Evolutionary conservation across 1,140 invertebrate species (phyloP).

Genomic region (Helicoverpa zea): DNA sequence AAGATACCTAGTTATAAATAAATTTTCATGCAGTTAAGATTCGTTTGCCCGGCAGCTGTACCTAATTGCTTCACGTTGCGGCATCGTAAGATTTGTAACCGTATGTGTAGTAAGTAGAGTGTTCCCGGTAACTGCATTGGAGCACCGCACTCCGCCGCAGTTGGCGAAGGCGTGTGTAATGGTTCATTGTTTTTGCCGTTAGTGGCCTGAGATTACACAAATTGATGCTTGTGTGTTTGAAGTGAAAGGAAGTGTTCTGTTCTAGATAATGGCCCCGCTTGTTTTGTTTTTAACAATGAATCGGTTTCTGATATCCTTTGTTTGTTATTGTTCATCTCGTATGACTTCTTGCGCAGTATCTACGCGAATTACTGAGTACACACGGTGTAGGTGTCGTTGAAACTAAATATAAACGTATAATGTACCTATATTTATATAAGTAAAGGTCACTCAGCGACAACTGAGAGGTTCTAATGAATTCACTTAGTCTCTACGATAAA

Average conservation of each 20-base stretch:
- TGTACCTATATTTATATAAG: background rate
- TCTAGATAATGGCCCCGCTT: conserved; percentile 59
- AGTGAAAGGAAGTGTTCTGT: conserved; percentile 67
- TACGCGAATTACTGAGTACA: background rate
- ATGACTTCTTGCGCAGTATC: background rate
- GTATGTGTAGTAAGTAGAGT: conserved; percentile 23
- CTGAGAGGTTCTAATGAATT: conserved; percentile 56
- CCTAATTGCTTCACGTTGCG: conserved; percentile 15
- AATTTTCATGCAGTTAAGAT: conserved; percentile 14
- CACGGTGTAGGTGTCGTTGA: background rate
- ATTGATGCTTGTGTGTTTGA: conserved; percentile 64
- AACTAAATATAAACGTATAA: background rate
- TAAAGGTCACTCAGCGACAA: conserved; percentile 48
- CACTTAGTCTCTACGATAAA: conserved; percentile 49
- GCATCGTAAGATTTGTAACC: conserved; percentile 31
- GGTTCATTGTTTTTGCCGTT: conserved; percentile 68
- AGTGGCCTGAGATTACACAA: conserved; percentile 66
- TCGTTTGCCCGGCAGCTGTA: background rate
- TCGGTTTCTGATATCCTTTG: conserved; percentile 37
- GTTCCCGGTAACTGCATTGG: conserved; percentile 15
- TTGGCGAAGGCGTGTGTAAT: conserved; percentile 59
- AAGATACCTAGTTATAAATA: conserved; percentile 20
- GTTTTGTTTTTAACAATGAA: conserved; percentile 58
- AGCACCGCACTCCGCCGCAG: conserved; percentile 15
- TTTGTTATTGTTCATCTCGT: conserved; percentile 9